Evolutionary conservation across 2,797 vertebrate species (phyloP).

Genomic region (Peromyscus eremicus): DNA sequence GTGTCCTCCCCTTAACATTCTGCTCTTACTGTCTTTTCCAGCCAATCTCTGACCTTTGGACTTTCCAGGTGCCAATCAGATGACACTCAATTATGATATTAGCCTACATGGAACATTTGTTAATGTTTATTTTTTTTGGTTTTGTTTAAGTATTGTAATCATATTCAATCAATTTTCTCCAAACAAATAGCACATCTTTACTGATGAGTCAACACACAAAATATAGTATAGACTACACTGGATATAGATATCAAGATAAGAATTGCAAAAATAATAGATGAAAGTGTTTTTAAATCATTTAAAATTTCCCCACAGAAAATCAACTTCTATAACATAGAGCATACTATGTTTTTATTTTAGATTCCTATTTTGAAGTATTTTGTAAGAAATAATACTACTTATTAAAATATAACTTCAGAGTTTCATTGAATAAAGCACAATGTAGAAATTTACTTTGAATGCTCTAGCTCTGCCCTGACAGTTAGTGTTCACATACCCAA

Average conservation of each 20-base stretch:
- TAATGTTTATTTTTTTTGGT: not conserved
- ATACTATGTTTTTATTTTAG: not conserved
- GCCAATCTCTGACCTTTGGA: not conserved
- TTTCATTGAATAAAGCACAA: not conserved
- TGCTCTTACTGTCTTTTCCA: not conserved
- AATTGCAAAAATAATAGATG: not conserved
- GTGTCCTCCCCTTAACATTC: not conserved
- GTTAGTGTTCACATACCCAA: not conserved
- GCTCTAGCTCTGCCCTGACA: not conserved
- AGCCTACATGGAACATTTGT: too few species aligned
- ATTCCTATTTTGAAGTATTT: not conserved
- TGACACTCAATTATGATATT: not conserved
- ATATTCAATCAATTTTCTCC: not conserved
- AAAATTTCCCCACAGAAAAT: not conserved
- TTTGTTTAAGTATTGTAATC: not conserved
- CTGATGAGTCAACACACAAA: not conserved
- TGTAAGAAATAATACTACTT: not conserved
- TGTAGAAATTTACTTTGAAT: not conserved
- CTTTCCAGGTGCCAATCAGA: not conserved
- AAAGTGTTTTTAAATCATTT: not conserved
- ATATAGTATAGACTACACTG: rapidly evolving
- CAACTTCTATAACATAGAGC: not conserved
- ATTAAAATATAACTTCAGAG: not conserved
- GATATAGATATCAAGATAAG: not conserved
- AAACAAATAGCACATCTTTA: not conserved